These are phyloP conservation scores for Sinocyclocheilus maitianheensis DNA, from an alignment of 2,113 vertebrate species.

Conservation along the genomic window DNA sequence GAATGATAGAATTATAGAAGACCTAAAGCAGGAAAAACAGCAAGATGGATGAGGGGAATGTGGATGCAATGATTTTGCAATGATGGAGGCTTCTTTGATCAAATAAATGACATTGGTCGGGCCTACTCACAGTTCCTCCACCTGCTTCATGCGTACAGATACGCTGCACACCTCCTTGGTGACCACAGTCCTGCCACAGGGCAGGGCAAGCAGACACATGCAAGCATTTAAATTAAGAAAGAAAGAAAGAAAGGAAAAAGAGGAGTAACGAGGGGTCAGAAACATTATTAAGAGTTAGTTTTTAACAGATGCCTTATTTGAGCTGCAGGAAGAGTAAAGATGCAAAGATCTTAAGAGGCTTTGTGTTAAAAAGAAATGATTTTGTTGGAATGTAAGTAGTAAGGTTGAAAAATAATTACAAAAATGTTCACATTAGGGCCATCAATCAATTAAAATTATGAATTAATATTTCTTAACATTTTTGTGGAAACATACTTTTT, in stretches of 20 bases:
- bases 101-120: slow-evolving; percentile 45
- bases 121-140: slow-evolving; percentile 99
- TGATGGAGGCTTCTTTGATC: background rate
- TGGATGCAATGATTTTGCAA: background rate
- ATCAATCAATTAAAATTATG: background rate
- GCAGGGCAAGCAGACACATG: slow-evolving; percentile 82
- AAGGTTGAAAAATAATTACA: background rate
- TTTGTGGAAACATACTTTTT: background rate
- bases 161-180: slow-evolving; percentile 99
- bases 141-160: slow-evolving; percentile 99
- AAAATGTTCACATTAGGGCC: slow-evolving; percentile 13
- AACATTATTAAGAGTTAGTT: slow-evolving; percentile 37
- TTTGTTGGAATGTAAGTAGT: background rate
- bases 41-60: slow-evolving; percentile 54
- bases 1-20: background rate
- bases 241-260: slow-evolving; percentile 50
- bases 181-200: slow-evolving; percentile 84
- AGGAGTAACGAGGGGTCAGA: slow-evolving; percentile 39
- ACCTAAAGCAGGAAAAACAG: background rate
- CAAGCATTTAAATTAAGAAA: slow-evolving; percentile 67
- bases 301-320: background rate
- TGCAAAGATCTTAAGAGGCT: slow-evolving; percentile 9
- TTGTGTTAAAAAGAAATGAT: slow-evolving; percentile 9
- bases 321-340: slow-evolving; percentile 12
- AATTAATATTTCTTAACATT: background rate